These are phyloP conservation scores for Nymphicus hollandicus DNA, from an alignment of 2,113 vertebrate genomes.

Conservation along the genomic window DNA sequence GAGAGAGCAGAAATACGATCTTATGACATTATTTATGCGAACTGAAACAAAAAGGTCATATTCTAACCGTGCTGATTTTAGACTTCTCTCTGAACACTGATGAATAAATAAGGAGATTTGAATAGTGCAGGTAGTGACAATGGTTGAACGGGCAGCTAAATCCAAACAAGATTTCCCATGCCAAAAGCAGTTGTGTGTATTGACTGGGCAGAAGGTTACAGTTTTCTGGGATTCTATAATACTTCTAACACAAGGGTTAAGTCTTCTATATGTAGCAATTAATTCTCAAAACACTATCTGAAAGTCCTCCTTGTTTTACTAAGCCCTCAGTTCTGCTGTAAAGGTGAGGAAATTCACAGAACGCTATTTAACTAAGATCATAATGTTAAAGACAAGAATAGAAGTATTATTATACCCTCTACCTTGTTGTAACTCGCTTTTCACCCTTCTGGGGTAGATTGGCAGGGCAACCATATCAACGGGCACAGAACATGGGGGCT, in stretches of 20 bases:
- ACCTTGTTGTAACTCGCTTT: not conserved
- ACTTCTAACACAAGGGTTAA: not conserved
- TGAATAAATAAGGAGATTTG: conserved; percentile 16
- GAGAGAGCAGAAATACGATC: not conserved
- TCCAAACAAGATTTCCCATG: not conserved
- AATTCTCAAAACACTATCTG: not conserved
- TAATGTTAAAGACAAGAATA: not conserved
- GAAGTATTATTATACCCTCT: not conserved
- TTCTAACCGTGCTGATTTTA: not conserved
- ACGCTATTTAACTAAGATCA: not conserved
- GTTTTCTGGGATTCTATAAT: not conserved
- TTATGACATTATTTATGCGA: not conserved
- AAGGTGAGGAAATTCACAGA: not conserved
- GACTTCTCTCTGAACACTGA: not conserved
- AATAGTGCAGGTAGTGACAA: not conserved
- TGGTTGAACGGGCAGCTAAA: not conserved
- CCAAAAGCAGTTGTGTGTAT: not conserved
- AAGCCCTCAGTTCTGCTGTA: not conserved
- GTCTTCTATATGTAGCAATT: not conserved
- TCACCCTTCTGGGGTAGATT: not conserved
- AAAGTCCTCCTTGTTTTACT: not conserved
- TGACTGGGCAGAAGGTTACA: not conserved
- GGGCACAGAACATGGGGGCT: not conserved
- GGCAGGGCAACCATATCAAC: not conserved
- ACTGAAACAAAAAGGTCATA: conserved; percentile 16